A percentile compares a stretch with the other conserved stretches of the same genome.
Evolutionary conservation across 2,113 vertebrate genomes (phyloP).

Genomic region (Corydoras maculifer): DNA sequence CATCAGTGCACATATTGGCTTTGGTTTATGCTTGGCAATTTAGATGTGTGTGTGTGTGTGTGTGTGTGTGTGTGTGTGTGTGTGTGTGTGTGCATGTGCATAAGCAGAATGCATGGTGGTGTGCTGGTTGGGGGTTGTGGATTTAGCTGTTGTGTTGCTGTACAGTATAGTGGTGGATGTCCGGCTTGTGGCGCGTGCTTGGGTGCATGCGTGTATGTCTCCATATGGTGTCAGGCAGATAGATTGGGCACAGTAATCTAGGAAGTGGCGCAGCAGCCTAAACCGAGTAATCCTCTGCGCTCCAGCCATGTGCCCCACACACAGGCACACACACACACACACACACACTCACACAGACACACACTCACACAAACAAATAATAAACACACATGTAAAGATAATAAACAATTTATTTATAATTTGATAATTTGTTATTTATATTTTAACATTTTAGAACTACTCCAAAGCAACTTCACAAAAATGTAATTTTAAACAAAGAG

Average conservation of each 20-base stretch:
- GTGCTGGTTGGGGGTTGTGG: conserved; percentile 11
- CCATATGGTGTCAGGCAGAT: conserved; percentile 67
- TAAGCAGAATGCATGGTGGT: conserved; percentile 31
- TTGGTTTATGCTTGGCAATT: conserved; percentile 14
- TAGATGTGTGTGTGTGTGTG: neutral
- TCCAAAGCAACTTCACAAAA: too few species aligned
- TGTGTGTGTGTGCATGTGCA: conserved; percentile 38
- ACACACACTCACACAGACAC: conserved; percentile 25
- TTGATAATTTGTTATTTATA: too few species aligned
- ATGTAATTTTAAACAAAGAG: too few species aligned
- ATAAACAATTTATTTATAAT: too few species aligned
- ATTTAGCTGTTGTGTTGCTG: neutral
- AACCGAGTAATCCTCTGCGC: conserved; percentile 68
- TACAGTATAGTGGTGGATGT: conserved; percentile 12
- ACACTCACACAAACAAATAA: conserved; percentile 23
- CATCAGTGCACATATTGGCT: conserved; percentile 32
- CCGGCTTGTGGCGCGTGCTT: conserved; percentile 28
- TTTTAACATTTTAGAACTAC: too few species aligned
- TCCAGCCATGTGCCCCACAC: conserved; percentile 62
- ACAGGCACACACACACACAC: conserved; percentile 30
- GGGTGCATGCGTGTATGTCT: conserved; percentile 37
- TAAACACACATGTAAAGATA: too few species aligned
- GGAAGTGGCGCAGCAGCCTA: conserved; percentile 70
- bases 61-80: conserved; percentile 24
- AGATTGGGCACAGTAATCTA: conserved; percentile 62